Conservation (phyloP, 2,888 invertebrate genomes). For the Halocaridina rubra region DNA sequence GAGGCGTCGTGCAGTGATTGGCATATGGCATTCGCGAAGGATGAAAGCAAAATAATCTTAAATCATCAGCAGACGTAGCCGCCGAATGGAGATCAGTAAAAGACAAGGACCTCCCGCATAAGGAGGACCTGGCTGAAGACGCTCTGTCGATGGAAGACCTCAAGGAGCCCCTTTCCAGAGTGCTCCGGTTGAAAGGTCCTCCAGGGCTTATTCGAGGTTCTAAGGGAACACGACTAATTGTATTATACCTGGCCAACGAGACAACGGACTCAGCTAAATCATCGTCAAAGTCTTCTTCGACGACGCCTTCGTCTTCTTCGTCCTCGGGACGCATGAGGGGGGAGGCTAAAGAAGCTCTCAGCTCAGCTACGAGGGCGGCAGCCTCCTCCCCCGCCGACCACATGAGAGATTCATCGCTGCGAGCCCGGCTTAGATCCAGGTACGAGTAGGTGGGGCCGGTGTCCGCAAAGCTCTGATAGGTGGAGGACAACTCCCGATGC, state of each 20-base stretch:
- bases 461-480: slow-evolving; percentile 58
- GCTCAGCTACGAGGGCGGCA: slow-evolving; percentile 56
- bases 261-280: neutral
- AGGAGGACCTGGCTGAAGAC: slow-evolving; percentile 32
- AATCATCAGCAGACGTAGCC: slow-evolving; percentile 41
- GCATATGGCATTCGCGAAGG: slow-evolving; percentile 39
- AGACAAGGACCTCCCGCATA: slow-evolving; percentile 40
- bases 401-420: slow-evolving; percentile 59
- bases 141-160: neutral
- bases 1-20: slow-evolving; percentile 19
- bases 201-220: neutral
- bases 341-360: slow-evolving; percentile 49
- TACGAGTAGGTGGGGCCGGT: slow-evolving; percentile 56
- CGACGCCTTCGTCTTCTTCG: slow-evolving; percentile 14
- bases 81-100: slow-evolving; percentile 60
- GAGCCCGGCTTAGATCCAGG: slow-evolving; percentile 55
- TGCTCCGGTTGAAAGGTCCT: neutral
- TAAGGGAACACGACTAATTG: neutral
- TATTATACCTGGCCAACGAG: neutral
- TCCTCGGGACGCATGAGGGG: slow-evolving; percentile 24
- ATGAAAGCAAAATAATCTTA: slow-evolving; percentile 35
- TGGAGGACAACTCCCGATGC: slow-evolving; percentile 49
- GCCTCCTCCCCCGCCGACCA: slow-evolving; percentile 60
- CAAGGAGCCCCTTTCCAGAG: slow-evolving; percentile 15
- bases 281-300: slow-evolving; percentile 15